These are phyloP conservation scores for Stichodactyla mertensii DNA, from an alignment of 64 coral and sea anemone species.

Conservation along the genomic window DNA sequence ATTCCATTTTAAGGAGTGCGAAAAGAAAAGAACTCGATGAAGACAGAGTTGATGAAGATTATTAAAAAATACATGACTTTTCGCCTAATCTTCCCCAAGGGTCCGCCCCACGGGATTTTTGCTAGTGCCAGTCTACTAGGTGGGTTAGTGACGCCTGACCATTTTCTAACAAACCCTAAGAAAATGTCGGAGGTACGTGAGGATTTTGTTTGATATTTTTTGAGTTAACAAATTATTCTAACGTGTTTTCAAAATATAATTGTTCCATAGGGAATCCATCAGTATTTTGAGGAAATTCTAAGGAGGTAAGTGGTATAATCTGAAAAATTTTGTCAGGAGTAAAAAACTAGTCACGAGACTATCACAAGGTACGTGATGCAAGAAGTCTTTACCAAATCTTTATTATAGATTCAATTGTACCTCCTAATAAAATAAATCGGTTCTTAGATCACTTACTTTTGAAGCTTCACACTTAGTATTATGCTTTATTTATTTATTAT, in stretches of 20 bases:
- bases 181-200: conserved; percentile 62
- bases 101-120: background rate
- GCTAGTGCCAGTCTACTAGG: background rate
- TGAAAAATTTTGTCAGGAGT: background rate
- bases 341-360: background rate
- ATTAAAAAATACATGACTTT: background rate
- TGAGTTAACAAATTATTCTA: background rate
- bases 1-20: too few species aligned
- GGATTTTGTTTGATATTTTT: background rate
- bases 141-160: background rate
- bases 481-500: background rate
- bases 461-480: background rate
- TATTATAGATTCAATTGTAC: background rate
- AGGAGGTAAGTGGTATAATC: conserved; percentile 33
- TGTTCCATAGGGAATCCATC: conserved; percentile 48
- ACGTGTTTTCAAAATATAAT: background rate
- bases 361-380: background rate
- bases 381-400: background rate
- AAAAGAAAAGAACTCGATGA: too few species aligned
- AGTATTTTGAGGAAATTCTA: conserved; percentile 71
- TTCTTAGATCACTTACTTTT: too few species aligned
- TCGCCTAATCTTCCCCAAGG: background rate
- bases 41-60: too few species aligned
- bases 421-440: too few species aligned
- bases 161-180: background rate